phyloP scores from a whole-genome alignment of 2,888 invertebrate genomes.

The Leptinotarsa tumamoca region DNA sequence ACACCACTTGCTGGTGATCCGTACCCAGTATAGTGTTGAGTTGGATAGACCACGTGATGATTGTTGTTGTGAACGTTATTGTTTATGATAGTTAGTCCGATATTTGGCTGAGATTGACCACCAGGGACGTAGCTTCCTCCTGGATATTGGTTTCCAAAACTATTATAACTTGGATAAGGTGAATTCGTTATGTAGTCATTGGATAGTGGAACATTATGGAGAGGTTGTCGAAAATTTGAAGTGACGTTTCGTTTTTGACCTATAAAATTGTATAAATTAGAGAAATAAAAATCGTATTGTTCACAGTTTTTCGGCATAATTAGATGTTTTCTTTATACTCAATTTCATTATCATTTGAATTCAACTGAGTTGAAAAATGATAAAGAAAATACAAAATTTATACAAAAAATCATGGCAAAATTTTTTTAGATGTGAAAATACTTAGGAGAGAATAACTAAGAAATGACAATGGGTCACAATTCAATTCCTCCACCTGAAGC shows the following conservation, averaged over 20 bases:
- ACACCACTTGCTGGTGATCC: slow-evolving; percentile 43
- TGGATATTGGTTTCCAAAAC: slow-evolving; percentile 23
- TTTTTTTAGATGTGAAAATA: too few relatives aligned
- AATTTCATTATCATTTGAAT: too few relatives aligned
- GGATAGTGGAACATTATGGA: neutral
- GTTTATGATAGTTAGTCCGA: slow-evolving; percentile 29
- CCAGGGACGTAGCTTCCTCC: slow-evolving; percentile 12
- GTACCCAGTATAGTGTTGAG: slow-evolving; percentile 33
- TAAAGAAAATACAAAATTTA: too few relatives aligned
- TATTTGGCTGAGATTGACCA: slow-evolving; percentile 4
- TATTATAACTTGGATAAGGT: slow-evolving; percentile 24
- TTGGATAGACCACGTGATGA: slow-evolving; percentile 31
- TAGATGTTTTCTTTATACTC: too few relatives aligned
- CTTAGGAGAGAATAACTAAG: too few relatives aligned
- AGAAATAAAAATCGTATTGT: too few relatives aligned
- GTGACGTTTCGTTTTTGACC: neutral
- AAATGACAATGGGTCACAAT: too few relatives aligned
- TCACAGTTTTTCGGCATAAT: too few relatives aligned
- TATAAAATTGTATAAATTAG: neutral
- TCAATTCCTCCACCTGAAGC: too few relatives aligned
- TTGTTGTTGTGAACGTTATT: slow-evolving; percentile 26
- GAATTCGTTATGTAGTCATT: neutral
- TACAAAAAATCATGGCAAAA: too few relatives aligned
- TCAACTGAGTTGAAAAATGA: too few relatives aligned
- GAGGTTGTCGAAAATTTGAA: slow-evolving; percentile 1